Evolutionary conservation across 2,113 vertebrate species (phyloP).

Genomic region (Carassius auratus): DNA sequence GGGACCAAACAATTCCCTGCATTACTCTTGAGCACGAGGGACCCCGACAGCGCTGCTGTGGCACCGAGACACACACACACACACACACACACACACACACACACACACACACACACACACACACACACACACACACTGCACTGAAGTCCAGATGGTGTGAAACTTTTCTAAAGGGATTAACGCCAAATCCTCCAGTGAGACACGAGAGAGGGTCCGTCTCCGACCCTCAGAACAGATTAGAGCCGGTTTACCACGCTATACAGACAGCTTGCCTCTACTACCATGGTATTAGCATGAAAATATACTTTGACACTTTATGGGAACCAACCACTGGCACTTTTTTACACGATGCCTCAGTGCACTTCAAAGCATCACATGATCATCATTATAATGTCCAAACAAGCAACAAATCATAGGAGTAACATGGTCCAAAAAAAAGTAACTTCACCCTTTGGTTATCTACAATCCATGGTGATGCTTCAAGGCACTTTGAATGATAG

Average conservation of each 20-base stretch:
- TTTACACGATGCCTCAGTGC: neutral
- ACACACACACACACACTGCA: constrained; percentile 47
- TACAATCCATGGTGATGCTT: neutral
- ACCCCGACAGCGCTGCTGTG: neutral
- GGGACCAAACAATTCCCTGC: constrained; percentile 35
- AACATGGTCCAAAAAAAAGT: neutral
- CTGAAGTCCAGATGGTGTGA: constrained; percentile 80
- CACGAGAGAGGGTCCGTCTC: constrained; percentile 5
- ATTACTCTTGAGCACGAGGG: neutral
- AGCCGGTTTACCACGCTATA: neutral
- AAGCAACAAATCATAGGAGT: neutral
- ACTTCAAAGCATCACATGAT: neutral
- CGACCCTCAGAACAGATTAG: constrained; percentile 25
- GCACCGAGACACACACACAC: constrained; percentile 15
- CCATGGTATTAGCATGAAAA: neutral
- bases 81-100: neutral
- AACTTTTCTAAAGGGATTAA: constrained; percentile 78
- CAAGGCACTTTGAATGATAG: neutral
- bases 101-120: constrained; percentile 10
- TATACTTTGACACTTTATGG: neutral
- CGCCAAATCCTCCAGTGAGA: constrained; percentile 74
- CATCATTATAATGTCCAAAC: neutral
- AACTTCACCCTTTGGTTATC: neutral
- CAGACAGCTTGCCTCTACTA: neutral
- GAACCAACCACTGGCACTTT: neutral